Conservation (phyloP, 2,888 invertebrate species). For the Microdon myrmicae region DNA sequence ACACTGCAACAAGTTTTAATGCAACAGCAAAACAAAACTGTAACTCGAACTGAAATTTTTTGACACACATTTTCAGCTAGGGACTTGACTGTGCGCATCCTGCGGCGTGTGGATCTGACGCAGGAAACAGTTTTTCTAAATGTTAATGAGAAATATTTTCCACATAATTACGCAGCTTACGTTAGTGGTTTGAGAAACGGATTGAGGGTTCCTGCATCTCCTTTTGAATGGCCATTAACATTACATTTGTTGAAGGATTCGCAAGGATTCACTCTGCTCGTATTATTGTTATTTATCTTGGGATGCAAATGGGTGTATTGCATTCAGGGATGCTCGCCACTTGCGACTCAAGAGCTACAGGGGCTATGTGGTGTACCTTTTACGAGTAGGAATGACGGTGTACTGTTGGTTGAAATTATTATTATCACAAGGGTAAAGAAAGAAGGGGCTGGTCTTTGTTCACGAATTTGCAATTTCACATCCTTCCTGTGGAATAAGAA, state of each 20-base stretch:
- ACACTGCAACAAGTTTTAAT: slow-evolving; percentile 42
- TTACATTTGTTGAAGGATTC: slow-evolving; percentile 28
- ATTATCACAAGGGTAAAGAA: no score
- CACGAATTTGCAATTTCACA: no score
- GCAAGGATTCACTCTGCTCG: background rate
- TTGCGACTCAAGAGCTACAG: slow-evolving; percentile 4
- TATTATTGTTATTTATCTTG: background rate
- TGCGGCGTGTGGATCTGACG: slow-evolving; percentile 3
- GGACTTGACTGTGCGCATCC: no score
- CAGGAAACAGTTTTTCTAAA: no score
- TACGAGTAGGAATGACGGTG: slow-evolving; percentile 40
- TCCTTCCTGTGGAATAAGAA: no score
- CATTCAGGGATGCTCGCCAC: slow-evolving; percentile 20
- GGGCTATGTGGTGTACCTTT: slow-evolving; percentile 25
- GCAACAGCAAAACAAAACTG: background rate
- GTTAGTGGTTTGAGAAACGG: slow-evolving; percentile 23
- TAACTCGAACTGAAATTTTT: slow-evolving; percentile 11
- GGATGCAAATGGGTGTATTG: background rate
- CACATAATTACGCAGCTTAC: slow-evolving; percentile 48
- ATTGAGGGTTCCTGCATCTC: slow-evolving; percentile 35
- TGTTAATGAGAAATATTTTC: slow-evolving; percentile 50
- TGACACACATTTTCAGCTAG: slow-evolving; percentile 48
- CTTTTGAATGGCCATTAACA: slow-evolving; percentile 41
- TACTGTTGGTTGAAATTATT: slow-evolving; percentile 40
- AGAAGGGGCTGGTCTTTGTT: no score